These are phyloP conservation scores for Protobothrops flavoviridis DNA, from an alignment of 2,113 vertebrate genomes.

Conservation along the genomic window DNA sequence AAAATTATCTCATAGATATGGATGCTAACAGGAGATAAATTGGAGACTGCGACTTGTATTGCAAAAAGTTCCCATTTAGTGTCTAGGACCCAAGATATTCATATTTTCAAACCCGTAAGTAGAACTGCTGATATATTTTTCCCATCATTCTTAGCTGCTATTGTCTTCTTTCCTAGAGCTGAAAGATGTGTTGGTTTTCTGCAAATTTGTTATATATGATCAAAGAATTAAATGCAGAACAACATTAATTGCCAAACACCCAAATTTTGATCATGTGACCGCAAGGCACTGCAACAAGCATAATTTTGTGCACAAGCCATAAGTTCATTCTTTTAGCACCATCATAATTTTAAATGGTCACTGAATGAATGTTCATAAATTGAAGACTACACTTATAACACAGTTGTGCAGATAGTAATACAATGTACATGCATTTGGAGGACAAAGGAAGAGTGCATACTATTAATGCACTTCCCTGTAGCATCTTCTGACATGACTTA, in stretches of 20 bases:
- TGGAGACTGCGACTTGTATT: constrained; percentile 96
- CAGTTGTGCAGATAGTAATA: not conserved
- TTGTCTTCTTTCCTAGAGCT: not conserved
- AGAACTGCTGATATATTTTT: not conserved
- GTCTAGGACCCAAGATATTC: constrained; percentile 88
- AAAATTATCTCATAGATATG: constrained; percentile 78
- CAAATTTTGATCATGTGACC: not conserved
- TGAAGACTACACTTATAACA: not conserved
- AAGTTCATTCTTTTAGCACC: not conserved
- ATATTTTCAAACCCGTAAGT: constrained; percentile 89
- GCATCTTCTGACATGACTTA: not conserved
- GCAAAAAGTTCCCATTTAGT: constrained; percentile 97
- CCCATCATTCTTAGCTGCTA: not conserved
- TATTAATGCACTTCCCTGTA: not conserved
- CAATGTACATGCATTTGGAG: not conserved
- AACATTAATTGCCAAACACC: not conserved
- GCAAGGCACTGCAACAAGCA: not conserved
- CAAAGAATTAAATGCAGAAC: not conserved
- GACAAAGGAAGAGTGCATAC: not conserved
- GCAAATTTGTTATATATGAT: not conserved
- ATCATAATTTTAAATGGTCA: not conserved
- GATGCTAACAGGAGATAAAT: constrained; percentile 98
- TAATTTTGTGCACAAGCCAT: not conserved
- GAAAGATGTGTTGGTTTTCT: not conserved
- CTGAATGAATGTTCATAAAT: not conserved